These are phyloP conservation scores for Varecia variegata DNA, from an alignment of 2,797 vertebrate genomes.

Conservation along the genomic window DNA sequence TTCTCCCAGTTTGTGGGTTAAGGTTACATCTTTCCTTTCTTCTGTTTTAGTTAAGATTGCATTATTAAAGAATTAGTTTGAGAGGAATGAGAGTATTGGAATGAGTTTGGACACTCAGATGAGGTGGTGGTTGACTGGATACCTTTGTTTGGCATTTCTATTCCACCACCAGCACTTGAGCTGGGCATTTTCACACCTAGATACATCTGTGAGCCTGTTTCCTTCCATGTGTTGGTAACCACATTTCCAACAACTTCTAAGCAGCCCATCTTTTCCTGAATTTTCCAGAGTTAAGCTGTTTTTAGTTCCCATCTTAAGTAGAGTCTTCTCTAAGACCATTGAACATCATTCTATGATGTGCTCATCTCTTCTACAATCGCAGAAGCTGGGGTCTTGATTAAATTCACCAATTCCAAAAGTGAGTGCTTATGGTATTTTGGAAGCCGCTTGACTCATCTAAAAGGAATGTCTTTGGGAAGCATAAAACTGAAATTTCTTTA, in stretches of 20 bases:
- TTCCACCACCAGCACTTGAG: background rate
- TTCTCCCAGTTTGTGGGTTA: background rate
- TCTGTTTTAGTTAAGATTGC: background rate
- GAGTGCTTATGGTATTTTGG: background rate
- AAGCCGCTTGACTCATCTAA: constrained; percentile 33
- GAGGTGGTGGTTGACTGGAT: background rate
- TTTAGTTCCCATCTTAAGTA: background rate
- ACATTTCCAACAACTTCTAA: constrained; percentile 22
- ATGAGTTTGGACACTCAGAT: background rate
- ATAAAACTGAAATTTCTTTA: background rate
- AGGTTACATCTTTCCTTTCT: background rate
- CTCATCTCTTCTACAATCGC: background rate
- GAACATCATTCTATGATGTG: background rate
- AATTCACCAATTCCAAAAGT: background rate
- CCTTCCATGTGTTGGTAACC: constrained; percentile 11
- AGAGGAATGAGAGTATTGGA: background rate
- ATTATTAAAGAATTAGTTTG: constrained; percentile 16
- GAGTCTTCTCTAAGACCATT: background rate
- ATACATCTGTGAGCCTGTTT: background rate
- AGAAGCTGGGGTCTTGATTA: background rate
- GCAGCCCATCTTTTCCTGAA: background rate
- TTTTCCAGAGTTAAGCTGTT: background rate
- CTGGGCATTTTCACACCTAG: background rate
- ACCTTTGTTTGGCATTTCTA: background rate
- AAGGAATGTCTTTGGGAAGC: background rate